Base-by-base conservation (phyloP, 2,797 vertebrate genomes). In the Hybognathus amarus region DNA sequence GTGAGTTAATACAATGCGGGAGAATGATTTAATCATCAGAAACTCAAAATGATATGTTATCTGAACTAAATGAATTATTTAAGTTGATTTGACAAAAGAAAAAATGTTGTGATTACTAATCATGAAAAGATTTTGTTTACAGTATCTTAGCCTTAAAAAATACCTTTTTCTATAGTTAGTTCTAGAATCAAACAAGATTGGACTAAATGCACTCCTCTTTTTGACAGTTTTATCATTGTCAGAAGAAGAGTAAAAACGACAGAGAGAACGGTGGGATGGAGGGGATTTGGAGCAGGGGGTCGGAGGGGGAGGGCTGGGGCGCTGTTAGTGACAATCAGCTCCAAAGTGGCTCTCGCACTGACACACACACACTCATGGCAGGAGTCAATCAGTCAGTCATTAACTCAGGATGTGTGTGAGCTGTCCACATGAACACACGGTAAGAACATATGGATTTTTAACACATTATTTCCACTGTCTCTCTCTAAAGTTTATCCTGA, bases 301-400 rank as follows among this genome's bases (percentile, higher is more conserved):
- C 78, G 91, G 89, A 89, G 91, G 92, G 93, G 90, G 88, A 89
- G 84, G 89, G 90, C 90, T 80, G 92, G 92, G 91, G 92, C 91
- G 91, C 91, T 93, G 93, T 91, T 87, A 67, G 22, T 67, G 73
- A 92, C 89, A 86, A 86, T 91, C 92, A 89, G 93, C 92, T 91
- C 89, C 91, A 92, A 92, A 93, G 90, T 89, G 87, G 89, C 91
- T 88, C 88, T 90, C 90, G 90, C 91, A 89, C 87, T 91, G 90
- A 90, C 89, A 91, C 90, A 90, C 87, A 90, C 79, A 90, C 89
- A 87, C 86, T 88, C 86, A 73, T 75, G 91, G 90, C 90, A 91
- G 92, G 84, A 83, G 80, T 90, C 85, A 89, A 82, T 84, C 79
- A 78, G 67, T 85, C 76, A 69, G 79, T 88, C 87, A 84, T 83